These are phyloP conservation scores for Sebastes paucispinis DNA, from an alignment of 2,797 vertebrate genomes.

Conservation along the genomic window DNA sequence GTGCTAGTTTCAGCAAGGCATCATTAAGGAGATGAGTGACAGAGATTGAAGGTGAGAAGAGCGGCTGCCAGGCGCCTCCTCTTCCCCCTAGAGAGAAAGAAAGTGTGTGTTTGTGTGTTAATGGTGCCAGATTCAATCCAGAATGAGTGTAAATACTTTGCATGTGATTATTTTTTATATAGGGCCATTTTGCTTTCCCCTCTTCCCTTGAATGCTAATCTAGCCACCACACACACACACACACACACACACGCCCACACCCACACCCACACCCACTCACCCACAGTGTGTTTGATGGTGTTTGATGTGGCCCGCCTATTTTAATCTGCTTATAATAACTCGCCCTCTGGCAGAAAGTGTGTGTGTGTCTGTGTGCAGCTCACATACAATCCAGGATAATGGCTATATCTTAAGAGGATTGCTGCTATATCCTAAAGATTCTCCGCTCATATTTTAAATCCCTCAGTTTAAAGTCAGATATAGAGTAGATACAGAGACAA, in stretches of 20 bases:
- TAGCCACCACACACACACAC: background rate
- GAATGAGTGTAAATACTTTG: slow-evolving; percentile 42
- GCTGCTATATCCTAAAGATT: slow-evolving; percentile 39
- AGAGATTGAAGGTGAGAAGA: slow-evolving; percentile 58
- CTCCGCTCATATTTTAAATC: slow-evolving; percentile 40
- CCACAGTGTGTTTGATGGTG: slow-evolving; percentile 59
- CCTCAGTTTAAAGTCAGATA: slow-evolving; percentile 25
- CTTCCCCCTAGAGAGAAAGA: slow-evolving; percentile 17
- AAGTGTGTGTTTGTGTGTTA: slow-evolving; percentile 21
- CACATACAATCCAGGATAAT: slow-evolving; percentile 50
- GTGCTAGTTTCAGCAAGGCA: slow-evolving; percentile 38
- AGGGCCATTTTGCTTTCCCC: slow-evolving; percentile 23
- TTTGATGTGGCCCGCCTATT: slow-evolving; percentile 70
- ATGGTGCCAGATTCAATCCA: slow-evolving; percentile 50
- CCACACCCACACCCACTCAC: slow-evolving; percentile 10
- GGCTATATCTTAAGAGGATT: slow-evolving; percentile 69
- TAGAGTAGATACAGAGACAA: slow-evolving; percentile 12
- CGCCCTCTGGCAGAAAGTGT: slow-evolving; percentile 24
- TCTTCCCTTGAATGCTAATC: slow-evolving; percentile 58
- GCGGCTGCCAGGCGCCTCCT: slow-evolving; percentile 40
- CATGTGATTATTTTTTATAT: slow-evolving; percentile 60
- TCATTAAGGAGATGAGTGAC: slow-evolving; percentile 68
- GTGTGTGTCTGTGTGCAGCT: slow-evolving; percentile 17
- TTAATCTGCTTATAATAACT: slow-evolving; percentile 75
- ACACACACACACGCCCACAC: background rate